Conservation (phyloP, 2,797 vertebrate genomes). For the Tympanoctomys barrerae region DNA sequence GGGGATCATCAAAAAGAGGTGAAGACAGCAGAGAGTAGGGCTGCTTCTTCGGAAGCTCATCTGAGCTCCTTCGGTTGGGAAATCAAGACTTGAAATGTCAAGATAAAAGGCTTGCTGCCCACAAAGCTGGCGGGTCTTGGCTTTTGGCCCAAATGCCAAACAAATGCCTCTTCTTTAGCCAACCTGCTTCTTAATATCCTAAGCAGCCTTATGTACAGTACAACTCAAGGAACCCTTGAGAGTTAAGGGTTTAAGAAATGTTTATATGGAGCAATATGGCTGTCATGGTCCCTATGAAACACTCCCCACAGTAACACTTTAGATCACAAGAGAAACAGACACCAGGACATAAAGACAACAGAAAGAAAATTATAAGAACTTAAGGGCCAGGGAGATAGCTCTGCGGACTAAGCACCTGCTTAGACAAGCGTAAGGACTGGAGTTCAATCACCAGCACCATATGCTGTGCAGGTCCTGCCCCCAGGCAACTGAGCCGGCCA, state of each 20-base stretch:
- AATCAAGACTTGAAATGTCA: slow-evolving; percentile 49
- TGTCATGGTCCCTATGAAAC: neutral
- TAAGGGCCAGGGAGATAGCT: neutral
- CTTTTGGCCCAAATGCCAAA: neutral
- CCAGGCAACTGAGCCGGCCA: too few species aligned
- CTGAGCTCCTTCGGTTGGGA: slow-evolving; percentile 22
- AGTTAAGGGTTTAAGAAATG: neutral
- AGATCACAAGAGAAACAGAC: neutral
- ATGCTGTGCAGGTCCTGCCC: too few species aligned
- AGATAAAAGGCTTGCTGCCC: slow-evolving; percentile 55
- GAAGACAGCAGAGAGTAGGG: neutral
- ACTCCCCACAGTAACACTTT: neutral
- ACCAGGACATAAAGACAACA: neutral
- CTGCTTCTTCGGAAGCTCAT: slow-evolving; percentile 39
- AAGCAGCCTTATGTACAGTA: neutral
- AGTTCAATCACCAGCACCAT: too few species aligned
- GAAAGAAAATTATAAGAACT: neutral
- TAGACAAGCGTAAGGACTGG: too few species aligned
- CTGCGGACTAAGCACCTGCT: too few species aligned
- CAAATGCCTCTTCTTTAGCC: neutral
- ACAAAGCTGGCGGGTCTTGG: neutral
- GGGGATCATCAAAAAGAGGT: slow-evolving; percentile 33
- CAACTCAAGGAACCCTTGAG: neutral
- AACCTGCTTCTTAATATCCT: neutral
- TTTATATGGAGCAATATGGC: neutral